phyloP scores from a whole-genome alignment of 1,140 invertebrate species.

The Megathymus violae region DNA sequence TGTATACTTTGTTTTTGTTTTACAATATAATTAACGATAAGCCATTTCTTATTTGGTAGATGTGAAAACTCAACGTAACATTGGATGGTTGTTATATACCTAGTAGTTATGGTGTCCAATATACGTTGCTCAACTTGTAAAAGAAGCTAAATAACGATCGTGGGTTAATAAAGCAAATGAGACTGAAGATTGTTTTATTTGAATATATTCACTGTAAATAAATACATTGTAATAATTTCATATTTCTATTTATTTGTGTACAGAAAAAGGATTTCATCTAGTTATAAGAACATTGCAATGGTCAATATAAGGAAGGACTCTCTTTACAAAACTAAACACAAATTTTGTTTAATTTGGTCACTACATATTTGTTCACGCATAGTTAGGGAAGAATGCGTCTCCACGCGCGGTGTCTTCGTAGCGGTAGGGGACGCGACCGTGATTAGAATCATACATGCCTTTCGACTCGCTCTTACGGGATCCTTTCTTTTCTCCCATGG shows the following conservation, averaged over 20 bases:
- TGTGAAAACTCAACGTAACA: constrained; percentile 25
- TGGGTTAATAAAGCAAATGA: constrained; percentile 68
- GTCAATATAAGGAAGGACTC: no score
- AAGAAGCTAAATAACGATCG: constrained; percentile 44
- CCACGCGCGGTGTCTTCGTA: constrained; percentile 49
- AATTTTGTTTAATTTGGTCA: no score
- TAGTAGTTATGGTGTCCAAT: constrained; percentile 45
- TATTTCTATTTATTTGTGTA: not conserved
- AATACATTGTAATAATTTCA: not conserved
- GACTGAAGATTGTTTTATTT: constrained; percentile 58
- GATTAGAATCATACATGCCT: constrained; percentile 38
- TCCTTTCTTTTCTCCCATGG: constrained; percentile 36
- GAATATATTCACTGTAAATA: not conserved
- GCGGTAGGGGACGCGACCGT: constrained; percentile 46
- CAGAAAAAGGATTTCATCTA: constrained; percentile 4
- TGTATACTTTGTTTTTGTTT: constrained; percentile 17
- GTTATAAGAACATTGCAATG: no score
- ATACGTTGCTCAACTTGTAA: constrained; percentile 56
- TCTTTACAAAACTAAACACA: no score
- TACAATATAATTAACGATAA: constrained; percentile 30
- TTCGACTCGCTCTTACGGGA: constrained; percentile 42
- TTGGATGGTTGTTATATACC: constrained; percentile 19
- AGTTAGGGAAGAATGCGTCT: constrained; percentile 62
- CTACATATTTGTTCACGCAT: constrained; percentile 50
- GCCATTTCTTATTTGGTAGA: constrained; percentile 31